A percentile compares a stretch with the other conserved stretches of the same genome.
These are phyloP conservation scores for Reticulitermes lucifugus DNA, from an alignment of 2,888 invertebrate species.

Conservation along the genomic window DNA sequence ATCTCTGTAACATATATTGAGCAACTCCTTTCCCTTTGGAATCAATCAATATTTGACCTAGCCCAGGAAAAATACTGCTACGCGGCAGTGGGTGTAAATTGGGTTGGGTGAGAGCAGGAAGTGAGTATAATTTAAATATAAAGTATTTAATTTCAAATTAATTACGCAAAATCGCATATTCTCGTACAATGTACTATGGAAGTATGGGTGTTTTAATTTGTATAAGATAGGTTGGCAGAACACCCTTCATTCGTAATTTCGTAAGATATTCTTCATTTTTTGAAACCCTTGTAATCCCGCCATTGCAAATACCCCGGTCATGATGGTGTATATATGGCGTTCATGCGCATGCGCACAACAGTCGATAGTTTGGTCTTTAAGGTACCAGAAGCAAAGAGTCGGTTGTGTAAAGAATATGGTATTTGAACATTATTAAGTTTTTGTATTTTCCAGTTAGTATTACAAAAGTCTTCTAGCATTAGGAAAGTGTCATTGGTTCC, in stretches of 20 bases:
- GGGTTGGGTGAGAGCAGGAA: conserved; percentile 46
- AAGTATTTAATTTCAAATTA: conserved; percentile 31
- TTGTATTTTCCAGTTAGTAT: conserved; percentile 13
- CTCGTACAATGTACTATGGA: neutral
- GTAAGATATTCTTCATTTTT: conserved; percentile 21
- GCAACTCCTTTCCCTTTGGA: conserved; percentile 45
- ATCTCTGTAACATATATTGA: conserved; percentile 22
- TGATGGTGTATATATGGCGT: conserved; percentile 33
- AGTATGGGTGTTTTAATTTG: too few relatives aligned
- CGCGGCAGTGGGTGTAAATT: conserved; percentile 41
- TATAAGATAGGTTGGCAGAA: too few relatives aligned
- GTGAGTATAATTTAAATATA: conserved; percentile 46
- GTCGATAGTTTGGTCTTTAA: conserved; percentile 51
- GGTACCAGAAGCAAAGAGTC: conserved; percentile 43
- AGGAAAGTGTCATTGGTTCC: neutral
- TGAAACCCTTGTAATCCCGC: conserved; percentile 40
- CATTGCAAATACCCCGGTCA: conserved; percentile 42
- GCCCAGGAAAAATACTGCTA: conserved; percentile 51
- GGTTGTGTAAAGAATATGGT: conserved; percentile 40
- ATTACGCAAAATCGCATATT: neutral
- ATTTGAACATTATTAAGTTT: conserved; percentile 29
- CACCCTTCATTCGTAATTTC: conserved; percentile 13
- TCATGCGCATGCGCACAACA: conserved; percentile 49
- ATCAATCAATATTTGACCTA: conserved; percentile 54
- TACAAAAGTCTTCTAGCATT: conserved; percentile 17